Evolutionary conservation across 2,113 vertebrate genomes (phyloP), one percentile per base, ranked within the genome.

Genomic region (Pagrus major): DNA sequence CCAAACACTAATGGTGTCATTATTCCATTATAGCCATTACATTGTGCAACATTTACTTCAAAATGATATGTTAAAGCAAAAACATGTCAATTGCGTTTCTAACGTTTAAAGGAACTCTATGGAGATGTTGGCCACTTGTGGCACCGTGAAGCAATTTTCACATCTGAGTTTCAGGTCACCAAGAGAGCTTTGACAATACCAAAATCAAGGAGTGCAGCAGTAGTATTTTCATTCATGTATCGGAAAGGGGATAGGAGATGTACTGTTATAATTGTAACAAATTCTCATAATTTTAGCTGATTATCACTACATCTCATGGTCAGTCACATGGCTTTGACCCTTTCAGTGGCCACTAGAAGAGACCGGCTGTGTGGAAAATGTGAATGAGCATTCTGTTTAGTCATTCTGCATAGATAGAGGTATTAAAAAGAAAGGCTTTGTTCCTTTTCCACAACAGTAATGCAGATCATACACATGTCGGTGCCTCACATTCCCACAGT

Each of bases 401-500:
- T 54, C 33, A 23, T 1, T 76, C 21, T 56, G 9, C 14, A 51
- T 7, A 7, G 42, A 71, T 9, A 37, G 14, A 49, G 25, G 25
- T 25, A 21, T 60, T 55, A 31, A 67, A 37, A 12, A 76, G 11
- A 51, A 18, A 14, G 20, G 20, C 41, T 39, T 49, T 70, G 56
- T 35, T 69, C 14, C 14, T 54, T 37, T 39, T 67, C 51, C 27
- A 71, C 33, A 52, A 5, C 35, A 42, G 25, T 18, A 56, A 42
- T 23, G 60, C 60, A 21, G 37, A 63, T 63, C 29, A 49, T 39
- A 42, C 23, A 44, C 25, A 23, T 10, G 25, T 65, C 25, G 31
- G 21, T 5, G 35, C 37, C 29, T 66, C 23, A n/a, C 20, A 21
- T 56, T 76, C 68, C 29, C 71, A 66, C 60, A 77, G 42, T 67